Evolutionary conservation across 2,888 invertebrate species (phyloP).

Genomic region (Nomada flava): DNA sequence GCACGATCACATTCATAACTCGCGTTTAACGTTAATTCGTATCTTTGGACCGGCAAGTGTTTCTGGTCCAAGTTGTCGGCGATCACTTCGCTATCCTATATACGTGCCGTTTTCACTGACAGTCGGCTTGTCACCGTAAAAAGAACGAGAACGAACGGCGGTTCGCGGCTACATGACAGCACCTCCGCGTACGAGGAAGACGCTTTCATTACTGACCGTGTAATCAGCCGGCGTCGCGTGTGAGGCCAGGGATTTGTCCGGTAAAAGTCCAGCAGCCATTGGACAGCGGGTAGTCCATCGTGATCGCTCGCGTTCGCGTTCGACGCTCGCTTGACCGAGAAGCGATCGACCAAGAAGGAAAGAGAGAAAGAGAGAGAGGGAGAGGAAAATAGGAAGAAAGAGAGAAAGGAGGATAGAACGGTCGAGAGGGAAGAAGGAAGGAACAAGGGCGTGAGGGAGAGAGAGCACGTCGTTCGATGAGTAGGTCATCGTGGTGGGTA

Average conservation of each 20-base stretch:
- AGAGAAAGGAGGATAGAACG: constrained; percentile 9
- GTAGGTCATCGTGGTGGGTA: constrained; percentile 80
- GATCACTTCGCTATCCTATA: constrained; percentile 3
- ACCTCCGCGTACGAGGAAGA: constrained; percentile 77
- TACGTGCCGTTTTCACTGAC: constrained; percentile 60
- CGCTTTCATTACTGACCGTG: constrained; percentile 80
- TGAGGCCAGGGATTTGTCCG: constrained; percentile 69
- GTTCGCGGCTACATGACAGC: constrained; percentile 78
- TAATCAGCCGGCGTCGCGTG: constrained; percentile 77
- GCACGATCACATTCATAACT: constrained; percentile 71
- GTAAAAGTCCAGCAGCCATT: constrained; percentile 74
- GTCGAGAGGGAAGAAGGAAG: constrained; percentile 35
- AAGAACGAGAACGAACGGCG: constrained; percentile 31
- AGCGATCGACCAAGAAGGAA: constrained; percentile 53
- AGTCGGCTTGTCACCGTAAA: constrained; percentile 36
- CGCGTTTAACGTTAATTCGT: constrained; percentile 49
- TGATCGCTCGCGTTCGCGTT: constrained; percentile 9
- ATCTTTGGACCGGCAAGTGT: constrained; percentile 38
- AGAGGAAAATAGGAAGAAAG: constrained; percentile 19
- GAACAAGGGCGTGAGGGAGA: constrained; percentile 56
- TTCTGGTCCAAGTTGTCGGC: constrained; percentile 19
- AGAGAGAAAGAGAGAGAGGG: constrained; percentile 45
- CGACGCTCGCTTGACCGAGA: constrained; percentile 63
- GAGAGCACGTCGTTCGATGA: constrained; percentile 67
- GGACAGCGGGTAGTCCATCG: constrained; percentile 8